Percentiles rank a stretch among this genome's conserved stretches.
Conservation (phyloP, 2,888 invertebrate genomes). For the Ariolimax columbianus region DNA sequence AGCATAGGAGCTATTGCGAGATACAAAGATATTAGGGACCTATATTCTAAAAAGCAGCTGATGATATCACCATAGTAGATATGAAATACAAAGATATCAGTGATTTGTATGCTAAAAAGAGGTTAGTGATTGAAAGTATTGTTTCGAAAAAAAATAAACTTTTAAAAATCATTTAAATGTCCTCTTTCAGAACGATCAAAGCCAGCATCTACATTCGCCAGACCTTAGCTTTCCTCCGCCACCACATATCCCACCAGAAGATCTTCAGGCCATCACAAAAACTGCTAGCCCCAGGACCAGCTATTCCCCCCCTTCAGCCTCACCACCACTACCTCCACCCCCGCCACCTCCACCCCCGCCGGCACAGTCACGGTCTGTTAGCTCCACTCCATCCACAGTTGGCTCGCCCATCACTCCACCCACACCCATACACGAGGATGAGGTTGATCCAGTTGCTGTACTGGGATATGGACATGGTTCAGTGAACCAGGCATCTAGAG, state of each 20-base stretch:
- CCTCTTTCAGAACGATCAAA: background rate
- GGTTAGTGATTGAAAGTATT: no score
- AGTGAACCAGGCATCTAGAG: background rate
- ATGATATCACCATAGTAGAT: no score
- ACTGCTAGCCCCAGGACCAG: slow-evolving; percentile 17
- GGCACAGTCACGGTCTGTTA: background rate
- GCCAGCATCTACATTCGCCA: background rate
- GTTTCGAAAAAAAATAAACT: no score
- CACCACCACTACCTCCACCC: slow-evolving; percentile 35
- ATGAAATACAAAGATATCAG: no score
- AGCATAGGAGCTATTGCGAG: no score
- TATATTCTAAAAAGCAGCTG: no score
- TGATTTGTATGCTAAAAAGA: no score
- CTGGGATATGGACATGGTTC: background rate
- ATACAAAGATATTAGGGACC: no score
- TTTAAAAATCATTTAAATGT: no score
- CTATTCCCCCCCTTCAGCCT: slow-evolving; percentile 12
- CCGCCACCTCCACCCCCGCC: slow-evolving; percentile 41
- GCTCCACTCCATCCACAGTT: slow-evolving; percentile 6
- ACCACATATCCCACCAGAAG: slow-evolving; percentile 28
- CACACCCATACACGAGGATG: slow-evolving; percentile 30
- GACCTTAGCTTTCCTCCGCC: slow-evolving; percentile 25
- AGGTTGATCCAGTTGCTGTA: background rate
- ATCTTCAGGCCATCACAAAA: background rate
- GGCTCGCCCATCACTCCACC: slow-evolving; percentile 38